Evolutionary conservation across 2,113 vertebrate species (phyloP).

Genomic region (pig (Sus scrofa)): T2T-Sscrofa CM000822.6:65686501-65687000

Average conservation of each 20-base stretch:
- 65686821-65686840: constrained; percentile 57
- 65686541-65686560: constrained; percentile 33
- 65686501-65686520: neutral
- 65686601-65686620: constrained; percentile 37
- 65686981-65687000: too few species aligned
- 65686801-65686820: constrained; percentile 18
- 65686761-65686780: neutral
- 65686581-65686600: constrained; percentile 30
- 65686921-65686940: too few species aligned
- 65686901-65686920: neutral
- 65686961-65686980: too few species aligned
- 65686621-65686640: neutral
- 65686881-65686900: constrained; percentile 65
- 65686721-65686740: constrained; percentile 57
- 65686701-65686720: neutral
- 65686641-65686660: neutral
- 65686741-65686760: constrained; percentile 64
- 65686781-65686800: constrained; percentile 69
- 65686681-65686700: constrained; percentile 52
- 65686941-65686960: too few species aligned
- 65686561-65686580: constrained; percentile 58
- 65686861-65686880: constrained; percentile 51
- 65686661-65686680: constrained; percentile 45
- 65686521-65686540: neutral
- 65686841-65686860: constrained; percentile 43